These are phyloP conservation scores for Gibbula magus DNA, from an alignment of 2,888 invertebrate genomes.

Conservation along the genomic window DNA sequence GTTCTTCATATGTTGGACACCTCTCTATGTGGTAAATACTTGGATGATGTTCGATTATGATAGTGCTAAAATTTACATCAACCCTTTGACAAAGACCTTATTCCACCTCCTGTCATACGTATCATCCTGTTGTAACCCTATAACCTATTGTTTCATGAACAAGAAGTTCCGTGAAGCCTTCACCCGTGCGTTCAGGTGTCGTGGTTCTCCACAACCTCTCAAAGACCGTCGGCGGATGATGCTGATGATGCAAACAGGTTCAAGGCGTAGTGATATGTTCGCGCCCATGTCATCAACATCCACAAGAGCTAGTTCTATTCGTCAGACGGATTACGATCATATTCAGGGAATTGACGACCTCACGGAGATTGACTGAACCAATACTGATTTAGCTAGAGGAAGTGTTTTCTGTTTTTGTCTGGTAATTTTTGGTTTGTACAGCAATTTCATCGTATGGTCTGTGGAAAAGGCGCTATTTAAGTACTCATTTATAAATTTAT, in stretches of 20 bases:
- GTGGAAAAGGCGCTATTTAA: too few species aligned
- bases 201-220: constrained; percentile 51
- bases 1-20: constrained; percentile 94
- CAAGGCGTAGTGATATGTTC: constrained; percentile 32
- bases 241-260: constrained; percentile 30
- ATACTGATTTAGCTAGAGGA: too few species aligned
- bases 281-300: constrained; percentile 30
- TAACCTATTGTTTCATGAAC: constrained; percentile 94
- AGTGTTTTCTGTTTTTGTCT: too few species aligned
- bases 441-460: too few species aligned
- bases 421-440: too few species aligned
- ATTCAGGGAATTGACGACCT: constrained; percentile 21
- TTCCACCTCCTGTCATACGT: constrained; percentile 87
- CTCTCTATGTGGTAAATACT: constrained; percentile 87
- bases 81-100: constrained; percentile 78
- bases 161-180: constrained; percentile 89
- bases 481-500: too few species aligned
- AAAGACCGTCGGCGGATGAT: constrained; percentile 33
- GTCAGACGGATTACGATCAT: constrained; percentile 23
- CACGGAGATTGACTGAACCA: background rate
- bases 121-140: constrained; percentile 90
- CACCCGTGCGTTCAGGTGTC: constrained; percentile 84
- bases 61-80: constrained; percentile 75
- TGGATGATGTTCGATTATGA: constrained; percentile 84
- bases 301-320: constrained; percentile 27